These are phyloP conservation scores for Schizopygopsis pylzovi DNA, from an alignment of 2,797 vertebrate species.

Conservation along the genomic window DNA sequence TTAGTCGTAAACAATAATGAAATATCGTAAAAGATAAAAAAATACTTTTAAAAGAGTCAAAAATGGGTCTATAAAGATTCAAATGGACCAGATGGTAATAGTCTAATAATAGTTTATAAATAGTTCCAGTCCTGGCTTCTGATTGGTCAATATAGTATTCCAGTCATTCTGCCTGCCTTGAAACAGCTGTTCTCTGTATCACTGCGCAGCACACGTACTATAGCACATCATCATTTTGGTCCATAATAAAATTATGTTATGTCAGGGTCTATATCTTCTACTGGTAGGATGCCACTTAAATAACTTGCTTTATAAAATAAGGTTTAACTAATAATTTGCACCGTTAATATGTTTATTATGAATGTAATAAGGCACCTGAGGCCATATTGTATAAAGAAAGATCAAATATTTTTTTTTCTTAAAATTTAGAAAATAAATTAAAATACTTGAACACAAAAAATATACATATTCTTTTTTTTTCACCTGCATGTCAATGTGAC, in stretches of 20 bases:
- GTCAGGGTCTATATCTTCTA: too few species aligned
- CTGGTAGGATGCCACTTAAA: background rate
- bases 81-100: background rate
- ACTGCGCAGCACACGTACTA: background rate
- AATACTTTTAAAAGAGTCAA: background rate
- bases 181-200: background rate
- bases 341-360: background rate
- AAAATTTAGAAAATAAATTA: too few species aligned
- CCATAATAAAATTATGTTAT: background rate
- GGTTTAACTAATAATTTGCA: background rate
- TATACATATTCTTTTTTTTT: too few species aligned
- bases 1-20: slow-evolving; percentile 2
- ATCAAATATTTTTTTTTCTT: too few species aligned
- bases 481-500: too few species aligned
- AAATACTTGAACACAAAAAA: too few species aligned
- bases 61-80: background rate
- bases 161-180: background rate
- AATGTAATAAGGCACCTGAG: background rate
- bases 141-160: slow-evolving; percentile 11
- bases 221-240: background rate
- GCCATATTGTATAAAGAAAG: background rate
- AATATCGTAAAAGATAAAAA: background rate
- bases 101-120: background rate
- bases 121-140: background rate
- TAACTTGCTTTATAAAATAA: background rate